Base-by-base conservation (phyloP, 2,888 invertebrate genomes). In the Apotomis betuletana region DNA sequence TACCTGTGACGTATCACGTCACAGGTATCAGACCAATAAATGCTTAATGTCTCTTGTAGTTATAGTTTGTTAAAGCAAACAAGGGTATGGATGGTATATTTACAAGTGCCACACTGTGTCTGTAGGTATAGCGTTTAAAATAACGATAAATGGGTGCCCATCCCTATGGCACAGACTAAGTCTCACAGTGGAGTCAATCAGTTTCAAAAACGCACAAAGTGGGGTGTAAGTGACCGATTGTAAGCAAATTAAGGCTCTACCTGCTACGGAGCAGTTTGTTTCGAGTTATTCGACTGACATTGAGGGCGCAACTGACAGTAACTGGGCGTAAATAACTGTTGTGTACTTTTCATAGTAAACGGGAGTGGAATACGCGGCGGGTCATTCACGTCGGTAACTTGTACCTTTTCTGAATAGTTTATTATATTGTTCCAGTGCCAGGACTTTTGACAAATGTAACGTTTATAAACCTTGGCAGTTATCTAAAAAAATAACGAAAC, bases 101-200 rank as follows among this genome's bases (percentile, higher is more conserved):
- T 15, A 15, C 15, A 15, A 15, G 15, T 27, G 27, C 27, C 27
- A 27, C 27, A 27, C 27, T 27, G 27, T 27, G 27, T 27, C 27
- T 27, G 27, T 27, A 27, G 27, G 27, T 27, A 27, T 27, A 27
- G 27, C 27, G 27, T 27, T 27, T 27, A 27, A 2, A 27, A 27
- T 27, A 27, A 27, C 27, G 27, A 27, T 27, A 27, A 2, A 27
- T 27, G 27, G 27, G 0, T 27, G 27, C 27, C 27, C 27, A 27
- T 27, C 27, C 27, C 27, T 27, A 27, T 27, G 2, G 3, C 36
- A 38, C 62, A 72, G 62, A 49, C 67, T 44, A 67, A 46, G 44
- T 74, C 70, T 77, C 74, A 75, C 80, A 80, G 79, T 75, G 75
- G 77, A 82, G 80, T 77, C 80, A 84, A 85, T 85, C 80, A 85